Base-by-base conservation (phyloP, 2,888 invertebrate genomes). In the Myathropa florea region DNA sequence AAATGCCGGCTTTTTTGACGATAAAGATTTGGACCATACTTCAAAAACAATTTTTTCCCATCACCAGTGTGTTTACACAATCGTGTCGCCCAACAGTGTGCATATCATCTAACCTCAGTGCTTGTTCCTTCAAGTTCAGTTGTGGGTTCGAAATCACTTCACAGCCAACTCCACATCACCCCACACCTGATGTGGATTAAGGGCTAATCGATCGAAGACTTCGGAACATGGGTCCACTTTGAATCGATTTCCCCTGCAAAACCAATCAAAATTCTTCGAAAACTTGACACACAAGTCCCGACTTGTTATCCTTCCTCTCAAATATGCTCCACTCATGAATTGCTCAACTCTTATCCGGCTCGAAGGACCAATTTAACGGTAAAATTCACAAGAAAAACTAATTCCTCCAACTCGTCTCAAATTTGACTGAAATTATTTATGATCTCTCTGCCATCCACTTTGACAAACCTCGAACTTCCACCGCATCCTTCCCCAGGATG, bases 361-460 rank as follows among this genome's bases (percentile, higher is more conserved):
- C 46, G 46, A 46, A 46, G 46, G 46, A 46, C 9, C 46, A 46
- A 46, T 18, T 46, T 46, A 1, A 46, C 0, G n/a, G 4, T 7
- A 18, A 46, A 18, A 18, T 46, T 46, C 46, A 9, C 12, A 39
- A 39, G 18, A 46, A 46, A 46, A n/a, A 18, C 24, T 21, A 26
- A 23, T 28, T 72, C 61, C 60, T 36, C 36, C 26, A 33, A 3
- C n/a, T 39, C n/a, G n/a, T 39, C 39, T 39, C 14, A 39, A 39
- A n/a, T 14, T 39, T 18, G 24, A 67, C 36, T 67, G 39, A 67
- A 72, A 83, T 83, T 65, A 79, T 79, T 78, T 73, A 79, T 63
- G 67, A 61, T 67, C 78, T 28, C 67, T 18, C 46, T 9, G 18
- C 18, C 46, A 6, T 81, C 36, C 55, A 18, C 72, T 60, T 68